Conservation (phyloP, 1,140 invertebrate genomes). For the Brachionus manjavacas region DNA sequence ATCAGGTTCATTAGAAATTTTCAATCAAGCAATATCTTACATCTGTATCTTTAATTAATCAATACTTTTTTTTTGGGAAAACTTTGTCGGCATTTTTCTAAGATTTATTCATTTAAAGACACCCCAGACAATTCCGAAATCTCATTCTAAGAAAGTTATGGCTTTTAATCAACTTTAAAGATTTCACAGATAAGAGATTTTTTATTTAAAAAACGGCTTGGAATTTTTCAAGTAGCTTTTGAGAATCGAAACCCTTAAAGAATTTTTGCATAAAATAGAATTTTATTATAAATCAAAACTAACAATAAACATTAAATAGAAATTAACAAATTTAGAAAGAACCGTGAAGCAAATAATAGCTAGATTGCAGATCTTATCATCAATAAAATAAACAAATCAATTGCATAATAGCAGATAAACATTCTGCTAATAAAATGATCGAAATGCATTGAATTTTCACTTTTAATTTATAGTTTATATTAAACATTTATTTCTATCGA, state of each 20-base stretch:
- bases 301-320: neutral
- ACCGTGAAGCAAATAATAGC: neutral
- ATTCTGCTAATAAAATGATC: neutral
- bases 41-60: neutral
- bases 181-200: neutral
- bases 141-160: conserved; percentile 14
- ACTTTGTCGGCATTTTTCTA: neutral
- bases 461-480: neutral
- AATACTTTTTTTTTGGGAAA: neutral
- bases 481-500: neutral
- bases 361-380: neutral
- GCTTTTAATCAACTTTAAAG: neutral
- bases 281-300: neutral
- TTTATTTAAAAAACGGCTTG: neutral
- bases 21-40: conserved; percentile 24
- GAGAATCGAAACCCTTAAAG: neutral
- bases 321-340: neutral
- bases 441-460: neutral
- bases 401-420: neutral
- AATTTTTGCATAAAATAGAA: neutral
- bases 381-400: neutral
- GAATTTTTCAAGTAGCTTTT: neutral
- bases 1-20: conserved; percentile 40
- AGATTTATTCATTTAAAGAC: neutral
- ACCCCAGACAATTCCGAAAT: neutral